These are phyloP conservation scores for Cottus gobio DNA, from an alignment of 2,113 vertebrate genomes.

Conservation along the genomic window DNA sequence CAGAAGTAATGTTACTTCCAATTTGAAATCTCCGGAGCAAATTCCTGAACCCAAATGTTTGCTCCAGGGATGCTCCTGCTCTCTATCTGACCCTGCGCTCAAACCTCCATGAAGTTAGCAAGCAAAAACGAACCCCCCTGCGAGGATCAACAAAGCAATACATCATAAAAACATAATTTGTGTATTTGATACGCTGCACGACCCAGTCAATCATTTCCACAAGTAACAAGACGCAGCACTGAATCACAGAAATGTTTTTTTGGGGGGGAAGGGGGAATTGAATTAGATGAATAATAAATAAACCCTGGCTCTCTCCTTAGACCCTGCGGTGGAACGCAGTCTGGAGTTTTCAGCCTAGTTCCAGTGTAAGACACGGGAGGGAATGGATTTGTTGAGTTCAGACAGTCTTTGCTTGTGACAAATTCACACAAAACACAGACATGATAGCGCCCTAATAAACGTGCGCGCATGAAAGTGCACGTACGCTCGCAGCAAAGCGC, in stretches of 20 bases:
- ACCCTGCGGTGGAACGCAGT: constrained; percentile 50
- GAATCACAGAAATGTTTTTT: constrained; percentile 39
- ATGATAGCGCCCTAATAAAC: constrained; percentile 31
- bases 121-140: neutral
- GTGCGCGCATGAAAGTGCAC: constrained; percentile 5
- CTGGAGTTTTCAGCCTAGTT: constrained; percentile 64
- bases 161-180: constrained; percentile 24
- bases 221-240: constrained; percentile 40
- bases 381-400: constrained; percentile 75
- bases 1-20: constrained; percentile 1
- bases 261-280: neutral
- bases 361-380: constrained; percentile 58
- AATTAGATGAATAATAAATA: constrained; percentile 71
- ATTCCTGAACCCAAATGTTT: constrained; percentile 23
- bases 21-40: constrained; percentile 16
- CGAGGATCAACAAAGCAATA: constrained; percentile 12
- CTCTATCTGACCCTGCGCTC: constrained; percentile 42
- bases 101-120: constrained; percentile 21
- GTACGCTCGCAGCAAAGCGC: neutral
- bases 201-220: constrained; percentile 43
- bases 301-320: constrained; percentile 38
- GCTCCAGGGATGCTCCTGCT: constrained; percentile 28
- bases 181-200: constrained; percentile 26
- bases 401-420: constrained; percentile 67
- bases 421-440: constrained; percentile 62